Conservation (phyloP, 2,888 invertebrate species). For the Tachina lurida region DNA sequence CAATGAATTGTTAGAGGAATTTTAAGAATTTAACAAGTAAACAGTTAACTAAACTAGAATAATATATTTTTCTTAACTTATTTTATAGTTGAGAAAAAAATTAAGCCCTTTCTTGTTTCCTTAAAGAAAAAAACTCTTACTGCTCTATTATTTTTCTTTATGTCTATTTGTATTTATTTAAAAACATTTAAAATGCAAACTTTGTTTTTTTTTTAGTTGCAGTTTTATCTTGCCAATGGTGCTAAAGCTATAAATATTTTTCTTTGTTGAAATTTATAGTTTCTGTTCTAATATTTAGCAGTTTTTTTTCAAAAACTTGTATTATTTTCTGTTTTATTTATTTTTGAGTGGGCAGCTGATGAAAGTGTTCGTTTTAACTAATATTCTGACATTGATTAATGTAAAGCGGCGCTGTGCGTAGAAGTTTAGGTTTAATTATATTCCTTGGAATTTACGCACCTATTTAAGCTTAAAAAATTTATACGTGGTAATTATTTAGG, state of each 20-base stretch:
- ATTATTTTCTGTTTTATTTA: conserved; percentile 6
- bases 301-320: conserved; percentile 32
- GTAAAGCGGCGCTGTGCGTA: background rate
- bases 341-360: background rate
- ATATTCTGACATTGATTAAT: conserved; percentile 61
- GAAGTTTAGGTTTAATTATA: conserved; percentile 29
- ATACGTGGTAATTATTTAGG: background rate
- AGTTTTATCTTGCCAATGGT: background rate
- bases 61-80: no score
- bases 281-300: conserved; percentile 23
- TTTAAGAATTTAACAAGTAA: no score
- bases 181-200: conserved; percentile 3
- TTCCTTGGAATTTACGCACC: conserved; percentile 47
- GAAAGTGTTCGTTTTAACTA: conserved; percentile 39
- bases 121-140: background rate
- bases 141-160: conserved; percentile 12
- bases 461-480: conserved; percentile 3
- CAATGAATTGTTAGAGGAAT: no score
- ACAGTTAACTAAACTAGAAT: no score
- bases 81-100: no score
- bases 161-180: background rate
- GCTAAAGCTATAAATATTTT: background rate
- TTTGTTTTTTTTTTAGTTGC: background rate
- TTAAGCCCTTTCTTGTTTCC: background rate
- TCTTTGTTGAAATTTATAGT: conserved; percentile 5